Base-by-base conservation (phyloP, 2,113 vertebrate genomes). In the Microcebus lehilahytsara region DNA sequence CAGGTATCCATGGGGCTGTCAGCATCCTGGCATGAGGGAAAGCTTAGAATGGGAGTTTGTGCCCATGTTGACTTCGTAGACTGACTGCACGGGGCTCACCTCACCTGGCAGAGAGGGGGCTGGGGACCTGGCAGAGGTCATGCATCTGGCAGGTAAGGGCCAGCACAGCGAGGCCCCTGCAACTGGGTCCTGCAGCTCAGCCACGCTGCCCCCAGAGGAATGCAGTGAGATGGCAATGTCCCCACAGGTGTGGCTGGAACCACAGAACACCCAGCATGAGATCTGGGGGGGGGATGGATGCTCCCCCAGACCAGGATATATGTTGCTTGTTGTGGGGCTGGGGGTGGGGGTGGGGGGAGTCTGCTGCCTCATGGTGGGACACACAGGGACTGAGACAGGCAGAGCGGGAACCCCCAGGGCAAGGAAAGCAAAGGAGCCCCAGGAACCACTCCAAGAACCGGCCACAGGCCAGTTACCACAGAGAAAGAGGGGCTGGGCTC, bases 61-160 rank as follows among this genome's bases (percentile, higher is more conserved):
- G 20, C 34, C 60, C 3, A 2, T 6, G 0, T 5, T 30, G 64
- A 40, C 40, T 40, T n/a, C 3, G 3, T 42, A 19, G 46, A 27
- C 16, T 14, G 6, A 62, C 34, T 2, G 6, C 25, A 46, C 0
- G 0, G 23, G 19, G n/a, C 51, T 77, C 37, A 2, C 34, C 62
- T 37, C 37, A 23, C 42, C 30, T 85, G 58, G 10, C 11, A 53
- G 51, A 30, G 34, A 66, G 37, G 40, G 10, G 34, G 34, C 6
- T 0, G 0, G 40, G 83, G 30, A 81, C 22, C 51, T 49, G 9
- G 58, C 56, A 90, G 66, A 83, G 14, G 37, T 42, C 34, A 49
- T 42, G 56, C 37, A 51, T 11, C 32, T 49, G 17, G 46, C 67
- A 92, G 78, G 67, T 23, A 34, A 56, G 37, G 51, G 12, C 27